Conservation (phyloP, 64 coral and sea anemone genomes). For the Montipora capricornis region DNA sequence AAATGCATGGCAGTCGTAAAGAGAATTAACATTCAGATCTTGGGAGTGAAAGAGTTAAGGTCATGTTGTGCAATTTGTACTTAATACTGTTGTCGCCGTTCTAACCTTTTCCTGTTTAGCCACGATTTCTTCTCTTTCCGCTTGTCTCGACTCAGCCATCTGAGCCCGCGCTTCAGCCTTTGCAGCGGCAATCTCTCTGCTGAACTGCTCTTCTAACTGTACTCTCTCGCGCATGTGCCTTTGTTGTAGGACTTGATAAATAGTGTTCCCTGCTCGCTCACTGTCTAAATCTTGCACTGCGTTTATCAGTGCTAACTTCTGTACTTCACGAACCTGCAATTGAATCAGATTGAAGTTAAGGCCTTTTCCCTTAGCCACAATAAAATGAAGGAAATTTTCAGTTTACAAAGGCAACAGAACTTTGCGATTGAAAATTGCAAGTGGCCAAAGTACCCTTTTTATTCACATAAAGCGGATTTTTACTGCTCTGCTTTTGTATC, state of each 20-base stretch:
- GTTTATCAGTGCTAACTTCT: conserved; percentile 76
- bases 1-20: too few species aligned
- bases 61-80: too few species aligned
- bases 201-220: conserved; percentile 82
- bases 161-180: conserved; percentile 95
- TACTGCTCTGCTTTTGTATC: too few species aligned
- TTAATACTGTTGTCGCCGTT: background rate
- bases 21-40: background rate
- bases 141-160: conserved; percentile 81
- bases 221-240: conserved; percentile 95
- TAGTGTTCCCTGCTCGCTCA: conserved; percentile 87
- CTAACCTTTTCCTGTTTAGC: conserved; percentile 93
- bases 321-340: conserved; percentile 76
- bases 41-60: too few species aligned
- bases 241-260: conserved; percentile 94
- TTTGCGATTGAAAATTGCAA: too few species aligned
- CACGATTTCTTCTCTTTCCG: conserved; percentile 84
- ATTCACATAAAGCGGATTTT: too few species aligned
- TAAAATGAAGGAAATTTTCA: too few species aligned
- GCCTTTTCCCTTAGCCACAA: background rate
- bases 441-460: too few species aligned
- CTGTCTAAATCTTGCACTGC: conserved; percentile 89
- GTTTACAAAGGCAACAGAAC: too few species aligned
- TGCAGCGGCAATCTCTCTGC: conserved; percentile 72
- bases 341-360: background rate